Conservation (phyloP, 2,113 vertebrate species). For the Perca schrenkii region DNA sequence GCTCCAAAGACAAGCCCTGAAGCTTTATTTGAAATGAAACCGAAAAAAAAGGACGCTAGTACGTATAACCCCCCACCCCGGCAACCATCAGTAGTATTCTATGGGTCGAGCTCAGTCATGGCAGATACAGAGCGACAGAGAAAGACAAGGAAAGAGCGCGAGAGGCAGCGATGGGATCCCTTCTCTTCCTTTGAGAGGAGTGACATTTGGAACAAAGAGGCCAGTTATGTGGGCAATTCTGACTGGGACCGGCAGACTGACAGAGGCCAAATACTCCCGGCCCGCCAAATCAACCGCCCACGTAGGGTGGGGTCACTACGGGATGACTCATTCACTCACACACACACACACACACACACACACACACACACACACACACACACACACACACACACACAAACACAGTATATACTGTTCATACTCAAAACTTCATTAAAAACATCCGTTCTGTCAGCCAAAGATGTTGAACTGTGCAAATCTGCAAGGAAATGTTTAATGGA, state of each 20-base stretch:
- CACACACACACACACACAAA: conserved; percentile 42
- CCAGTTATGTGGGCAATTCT: conserved; percentile 82
- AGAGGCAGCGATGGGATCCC: conserved; percentile 54
- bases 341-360: conserved; percentile 52
- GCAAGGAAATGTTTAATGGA: conserved; percentile 10
- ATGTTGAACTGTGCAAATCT: conserved; percentile 17
- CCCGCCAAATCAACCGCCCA: conserved; percentile 82
- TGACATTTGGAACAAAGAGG: conserved; percentile 87
- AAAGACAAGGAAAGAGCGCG: conserved; percentile 36
- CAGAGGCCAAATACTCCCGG: conserved; percentile 78
- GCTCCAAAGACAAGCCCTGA: background rate
- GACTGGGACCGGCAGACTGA: conserved; percentile 79
- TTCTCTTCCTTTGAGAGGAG: conserved; percentile 68
- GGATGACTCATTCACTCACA: conserved; percentile 82
- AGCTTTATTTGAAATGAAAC: conserved; percentile 18
- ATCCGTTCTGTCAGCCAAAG: background rate
- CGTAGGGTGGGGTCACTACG: conserved; percentile 83
- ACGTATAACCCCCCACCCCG: background rate
- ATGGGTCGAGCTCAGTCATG: background rate
- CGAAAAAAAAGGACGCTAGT: background rate
- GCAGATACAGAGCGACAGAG: conserved; percentile 15
- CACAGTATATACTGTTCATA: conserved; percentile 27
- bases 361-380: conserved; percentile 54
- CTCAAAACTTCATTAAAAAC: conserved; percentile 41
- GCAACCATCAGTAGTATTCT: background rate